Evolutionary conservation across 2,888 invertebrate genomes (phyloP), one percentile per base, ranked within the genome.

Genomic region (Toxonevra muliebris): DNA sequence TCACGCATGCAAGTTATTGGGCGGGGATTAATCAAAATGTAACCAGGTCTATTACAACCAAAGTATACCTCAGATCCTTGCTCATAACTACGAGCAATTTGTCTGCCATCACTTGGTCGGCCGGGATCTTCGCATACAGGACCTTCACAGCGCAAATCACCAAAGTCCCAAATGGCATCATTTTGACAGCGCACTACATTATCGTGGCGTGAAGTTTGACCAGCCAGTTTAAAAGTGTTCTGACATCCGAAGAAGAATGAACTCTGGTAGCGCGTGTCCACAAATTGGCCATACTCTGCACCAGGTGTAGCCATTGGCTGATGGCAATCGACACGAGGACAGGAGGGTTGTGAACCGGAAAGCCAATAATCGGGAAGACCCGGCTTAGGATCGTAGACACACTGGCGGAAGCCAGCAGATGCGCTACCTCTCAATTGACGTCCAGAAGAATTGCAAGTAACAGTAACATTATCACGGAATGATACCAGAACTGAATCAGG

Each of bases 111-210:
- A 69, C 94, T 93, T 0, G 97, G 97, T 78, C 95, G 89, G 1
- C 97, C 96, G 0, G 97, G 97, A 85, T 98, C 97, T 83, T 95
- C 94, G 83, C 97, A 97, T 1, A 97, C 97, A 3, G 97, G 97
- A 19, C 97, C 98, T 87, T 97, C 97, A 80, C 98, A 98, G 64
- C 85, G 79, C 61, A 98, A 87, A 81, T 96, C 96, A 41, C 98
- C 98, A 82, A 98, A 97, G 87, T 98, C 98, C 98, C 98, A 98
- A 70, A 94, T 92, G 2, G 96, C 95, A 79, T 96, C 96, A 1
- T 92, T 92, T 86, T 93, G 93, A 84, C 98, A 98, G 71, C 93
- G 88, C 0, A 98, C 97, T 12, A 94, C 93, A 81, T 95, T 95
- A 79, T 97, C 96, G 75, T 96, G 93, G 76, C 93, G 92, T 73